Evolutionary conservation across 2,797 vertebrate species (phyloP), one percentile per base, ranked within the genome.

Genomic region (Garrulus glandarius): DNA sequence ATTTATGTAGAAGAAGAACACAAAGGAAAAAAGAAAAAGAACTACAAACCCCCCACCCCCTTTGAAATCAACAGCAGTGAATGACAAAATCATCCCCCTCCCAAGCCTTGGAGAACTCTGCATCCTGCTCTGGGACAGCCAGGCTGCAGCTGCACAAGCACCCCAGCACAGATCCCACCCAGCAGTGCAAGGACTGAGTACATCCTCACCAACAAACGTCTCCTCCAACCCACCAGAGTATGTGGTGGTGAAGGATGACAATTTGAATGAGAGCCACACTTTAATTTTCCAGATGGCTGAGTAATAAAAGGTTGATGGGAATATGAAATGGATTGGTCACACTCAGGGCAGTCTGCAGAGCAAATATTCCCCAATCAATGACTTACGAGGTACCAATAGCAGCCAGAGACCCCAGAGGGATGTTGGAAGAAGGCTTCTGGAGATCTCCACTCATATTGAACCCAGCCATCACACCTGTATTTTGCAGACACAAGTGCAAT

Each of bases 371-470:
- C 67, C 52, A 43, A 6, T 49, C 70, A 56, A 27, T 85, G 78
- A 98, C 99, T 97, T 99, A 99, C 99, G 99, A 99, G 95, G 98
- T 99, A 95, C 98, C 98, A 85, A 99, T 98, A 76, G 99, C 99
- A 79, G 99, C 99, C 69, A 99, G 97, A 7, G 99, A 99, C 95
- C 99, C 99, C 96, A 99, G 76, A 41, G 99, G 99, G 97, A 99
- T 98, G 98, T 98, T 99, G 93, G 98, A 95, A 43, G 99, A 98
- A 5, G 99, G 99, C 78, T 98, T 98, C 97, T 98, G 98, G 94
- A 99, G 99, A 97, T 99, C 99, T 82, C 99, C 98, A 55, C 99
- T 99, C 99, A 99, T 99, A 96, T 99, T 99, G 98, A 99, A 99
- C 72, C 99, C 99, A 55, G 99, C 99, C 99, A 99, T 99, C 94